Percentiles rank a stretch among this genome's conserved stretches.
Evolutionary conservation across 2,888 invertebrate species (phyloP).

Genomic region (Rhamphomyia laevipes): DNA sequence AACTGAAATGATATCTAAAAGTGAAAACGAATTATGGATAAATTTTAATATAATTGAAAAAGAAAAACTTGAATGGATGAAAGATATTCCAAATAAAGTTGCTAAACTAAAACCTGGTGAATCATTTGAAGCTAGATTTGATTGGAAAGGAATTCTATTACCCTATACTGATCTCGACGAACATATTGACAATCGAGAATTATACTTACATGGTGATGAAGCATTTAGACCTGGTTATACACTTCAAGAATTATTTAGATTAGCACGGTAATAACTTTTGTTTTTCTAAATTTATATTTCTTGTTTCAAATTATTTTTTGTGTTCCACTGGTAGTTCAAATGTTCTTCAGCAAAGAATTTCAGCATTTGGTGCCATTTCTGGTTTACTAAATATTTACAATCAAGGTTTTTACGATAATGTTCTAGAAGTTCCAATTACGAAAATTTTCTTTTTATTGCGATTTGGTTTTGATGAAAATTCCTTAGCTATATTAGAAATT

Average conservation of each 20-base stretch:
- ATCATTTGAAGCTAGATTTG: slow-evolving; percentile 69
- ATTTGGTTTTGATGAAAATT: slow-evolving; percentile 77
- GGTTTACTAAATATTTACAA: slow-evolving; percentile 62
- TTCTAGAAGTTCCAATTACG: slow-evolving; percentile 62
- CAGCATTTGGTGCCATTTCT: slow-evolving; percentile 67
- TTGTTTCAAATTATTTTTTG: neutral
- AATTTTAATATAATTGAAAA: slow-evolving; percentile 78
- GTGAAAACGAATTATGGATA: slow-evolving; percentile 60
- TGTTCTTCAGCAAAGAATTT: slow-evolving; percentile 70
- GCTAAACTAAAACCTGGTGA: slow-evolving; percentile 44
- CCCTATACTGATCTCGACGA: slow-evolving; percentile 54
- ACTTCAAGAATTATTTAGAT: slow-evolving; percentile 72
- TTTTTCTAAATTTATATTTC: neutral
- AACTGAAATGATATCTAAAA: slow-evolving; percentile 46
- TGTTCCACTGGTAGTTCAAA: slow-evolving; percentile 42
- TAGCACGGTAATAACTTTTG: slow-evolving; percentile 44
- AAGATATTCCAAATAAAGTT: slow-evolving; percentile 48
- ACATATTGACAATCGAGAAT: slow-evolving; percentile 44
- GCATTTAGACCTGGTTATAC: slow-evolving; percentile 85
- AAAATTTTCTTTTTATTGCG: slow-evolving; percentile 70
- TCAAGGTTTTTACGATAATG: slow-evolving; percentile 63
- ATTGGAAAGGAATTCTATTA: slow-evolving; percentile 66
- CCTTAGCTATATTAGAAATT: slow-evolving; percentile 59
- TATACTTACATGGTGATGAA: slow-evolving; percentile 91
- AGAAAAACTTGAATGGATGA: slow-evolving; percentile 84